phyloP scores from a whole-genome alignment of 2,113 vertebrate species.

The Gallinago undulata region DNA sequence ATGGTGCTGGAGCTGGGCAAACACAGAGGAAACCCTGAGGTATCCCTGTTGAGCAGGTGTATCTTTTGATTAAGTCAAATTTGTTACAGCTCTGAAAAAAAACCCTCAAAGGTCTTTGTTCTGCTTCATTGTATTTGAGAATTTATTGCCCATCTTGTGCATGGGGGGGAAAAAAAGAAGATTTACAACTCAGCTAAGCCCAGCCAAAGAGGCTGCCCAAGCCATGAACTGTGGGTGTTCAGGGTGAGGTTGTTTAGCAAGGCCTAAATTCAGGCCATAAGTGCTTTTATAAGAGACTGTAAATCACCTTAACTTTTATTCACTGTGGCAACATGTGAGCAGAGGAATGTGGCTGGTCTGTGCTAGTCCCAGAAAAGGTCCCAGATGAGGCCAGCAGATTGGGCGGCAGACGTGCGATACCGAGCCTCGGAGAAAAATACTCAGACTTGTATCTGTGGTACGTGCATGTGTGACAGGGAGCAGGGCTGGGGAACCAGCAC shows the following conservation, averaged over 20 bases:
- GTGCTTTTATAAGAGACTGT: neutral
- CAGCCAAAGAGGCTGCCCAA: neutral
- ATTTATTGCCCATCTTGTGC: neutral
- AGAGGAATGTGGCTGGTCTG: neutral
- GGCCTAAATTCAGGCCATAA: neutral
- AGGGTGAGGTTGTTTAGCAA: neutral
- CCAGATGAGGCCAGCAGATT: neutral
- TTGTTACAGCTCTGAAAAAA: neutral
- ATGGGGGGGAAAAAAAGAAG: rapidly evolving
- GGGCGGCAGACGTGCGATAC: neutral
- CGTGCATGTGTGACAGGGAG: rapidly evolving
- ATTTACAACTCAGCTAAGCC: neutral
- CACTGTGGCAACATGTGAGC: neutral
- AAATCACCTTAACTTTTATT: neutral
- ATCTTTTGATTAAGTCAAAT: neutral
- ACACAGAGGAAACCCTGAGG: neutral
- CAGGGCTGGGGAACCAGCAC: neutral
- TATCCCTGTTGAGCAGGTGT: neutral
- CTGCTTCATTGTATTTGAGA: neutral
- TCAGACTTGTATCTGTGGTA: neutral
- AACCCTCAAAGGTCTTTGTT: neutral
- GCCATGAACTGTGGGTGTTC: neutral
- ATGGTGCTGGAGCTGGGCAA: neutral
- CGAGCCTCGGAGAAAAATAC: rapidly evolving
- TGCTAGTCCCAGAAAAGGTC: neutral